Evolutionary conservation across 2,113 vertebrate genomes (phyloP).

Genomic region (Microtus ochrogaster): DNA sequence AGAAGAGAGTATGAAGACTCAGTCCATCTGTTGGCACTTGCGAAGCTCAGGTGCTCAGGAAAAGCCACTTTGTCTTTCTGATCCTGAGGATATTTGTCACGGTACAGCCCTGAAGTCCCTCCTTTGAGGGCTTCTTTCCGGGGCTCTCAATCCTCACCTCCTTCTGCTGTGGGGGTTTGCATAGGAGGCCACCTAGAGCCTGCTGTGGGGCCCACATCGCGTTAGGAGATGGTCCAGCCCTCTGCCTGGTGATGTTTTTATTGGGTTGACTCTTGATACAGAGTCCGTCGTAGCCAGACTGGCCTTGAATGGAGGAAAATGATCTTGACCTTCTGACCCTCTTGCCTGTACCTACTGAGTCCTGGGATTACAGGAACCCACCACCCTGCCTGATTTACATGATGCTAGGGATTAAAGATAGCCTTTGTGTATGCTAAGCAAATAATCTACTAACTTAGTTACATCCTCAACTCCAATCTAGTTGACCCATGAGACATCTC

Average conservation of each 20-base stretch:
- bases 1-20: background rate
- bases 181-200: accelerated
- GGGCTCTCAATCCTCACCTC: background rate
- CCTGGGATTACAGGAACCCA: background rate
- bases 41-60: background rate
- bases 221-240: too few species aligned
- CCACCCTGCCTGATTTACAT: background rate
- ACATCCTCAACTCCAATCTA: background rate
- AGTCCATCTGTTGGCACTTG: background rate
- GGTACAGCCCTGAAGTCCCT: background rate
- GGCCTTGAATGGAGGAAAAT: background rate
- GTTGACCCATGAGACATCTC: background rate
- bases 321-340: background rate
- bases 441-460: background rate
- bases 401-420: background rate
- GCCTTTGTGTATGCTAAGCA: background rate
- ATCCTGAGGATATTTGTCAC: background rate
- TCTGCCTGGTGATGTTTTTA: background rate
- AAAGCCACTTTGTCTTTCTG: background rate
- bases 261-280: background rate
- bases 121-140: background rate
- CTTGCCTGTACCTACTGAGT: background rate
- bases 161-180: background rate
- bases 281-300: background rate
- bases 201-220: background rate